Percentiles rank a stretch among this genome's conserved stretches.
Evolutionary conservation across 37 sponge, comb jelly and placozoan species (phyloP).

Genomic region (Haliclona indistincta): DNA sequence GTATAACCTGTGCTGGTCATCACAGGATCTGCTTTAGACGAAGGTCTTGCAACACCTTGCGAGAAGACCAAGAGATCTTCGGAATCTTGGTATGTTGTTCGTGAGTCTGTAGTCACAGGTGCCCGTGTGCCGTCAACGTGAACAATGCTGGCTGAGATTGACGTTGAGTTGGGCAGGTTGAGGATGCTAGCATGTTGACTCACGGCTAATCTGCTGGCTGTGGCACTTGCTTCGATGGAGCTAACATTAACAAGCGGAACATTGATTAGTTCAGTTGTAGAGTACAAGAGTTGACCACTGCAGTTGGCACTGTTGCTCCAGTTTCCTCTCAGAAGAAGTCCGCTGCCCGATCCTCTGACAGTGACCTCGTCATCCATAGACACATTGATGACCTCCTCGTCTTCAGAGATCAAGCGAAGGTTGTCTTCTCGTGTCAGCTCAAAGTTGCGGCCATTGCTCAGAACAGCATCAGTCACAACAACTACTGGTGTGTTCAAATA

Average conservation of each 20-base stretch:
- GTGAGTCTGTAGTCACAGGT: slow-evolving; percentile 8
- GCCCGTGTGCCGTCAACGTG: slow-evolving; percentile 37
- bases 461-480: slow-evolving; percentile 54
- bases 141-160: slow-evolving; percentile 5
- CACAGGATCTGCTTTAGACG: neutral
- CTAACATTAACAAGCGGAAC: slow-evolving; percentile 19
- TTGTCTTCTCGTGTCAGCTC: slow-evolving; percentile 24
- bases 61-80: neutral
- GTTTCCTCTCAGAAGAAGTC: slow-evolving; percentile 20
- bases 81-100: neutral
- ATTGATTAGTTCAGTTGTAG: slow-evolving; percentile 18
- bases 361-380: neutral
- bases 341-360: slow-evolving; percentile 41
- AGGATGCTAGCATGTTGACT: slow-evolving; percentile 10
- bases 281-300: neutral
- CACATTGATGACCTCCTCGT: slow-evolving; percentile 31
- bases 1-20: neutral
- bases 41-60: neutral
- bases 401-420: slow-evolving; percentile 20
- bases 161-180: slow-evolving; percentile 15
- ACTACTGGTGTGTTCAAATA: slow-evolving; percentile 20
- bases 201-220: slow-evolving; percentile 12
- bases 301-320: neutral
- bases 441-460: slow-evolving; percentile 38
- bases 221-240: neutral